These are phyloP conservation scores for Pristiophorus japonicus DNA, from an alignment of 2,113 vertebrate genomes.

Conservation along the genomic window DNA sequence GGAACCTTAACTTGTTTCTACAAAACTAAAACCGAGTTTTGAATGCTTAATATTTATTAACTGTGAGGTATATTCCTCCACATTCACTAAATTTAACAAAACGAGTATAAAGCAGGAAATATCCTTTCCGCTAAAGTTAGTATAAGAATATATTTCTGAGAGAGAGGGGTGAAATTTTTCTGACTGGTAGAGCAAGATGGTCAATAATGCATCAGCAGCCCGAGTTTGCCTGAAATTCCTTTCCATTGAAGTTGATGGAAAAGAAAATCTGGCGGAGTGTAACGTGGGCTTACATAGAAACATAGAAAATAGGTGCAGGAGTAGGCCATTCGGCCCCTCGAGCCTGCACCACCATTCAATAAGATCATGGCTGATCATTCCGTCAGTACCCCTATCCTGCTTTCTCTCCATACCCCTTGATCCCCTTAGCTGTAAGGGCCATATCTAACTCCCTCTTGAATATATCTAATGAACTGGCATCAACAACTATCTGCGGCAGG, in stretches of 20 bases:
- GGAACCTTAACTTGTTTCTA: neutral
- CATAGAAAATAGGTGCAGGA: too few species aligned
- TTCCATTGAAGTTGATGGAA: neutral
- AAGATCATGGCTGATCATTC: too few species aligned
- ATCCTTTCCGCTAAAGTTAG: neutral
- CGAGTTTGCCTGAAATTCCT: neutral
- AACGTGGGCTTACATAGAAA: too few species aligned
- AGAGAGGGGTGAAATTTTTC: neutral
- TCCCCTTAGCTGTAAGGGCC: too few species aligned
- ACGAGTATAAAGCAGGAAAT: neutral
- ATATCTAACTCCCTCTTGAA: too few species aligned
- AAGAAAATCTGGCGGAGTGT: neutral
- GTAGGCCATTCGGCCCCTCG: too few species aligned
- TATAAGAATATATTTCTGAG: neutral
- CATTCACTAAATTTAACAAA: neutral
- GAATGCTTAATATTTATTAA: neutral
- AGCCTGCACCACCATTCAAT: too few species aligned
- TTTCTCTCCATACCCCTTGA: too few species aligned
- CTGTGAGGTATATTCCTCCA: neutral
- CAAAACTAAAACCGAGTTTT: neutral
- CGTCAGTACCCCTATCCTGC: too few species aligned
- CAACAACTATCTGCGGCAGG: too few species aligned
- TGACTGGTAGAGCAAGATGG: neutral
- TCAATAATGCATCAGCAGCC: neutral
- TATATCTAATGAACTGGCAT: too few species aligned